These are phyloP conservation scores for Drosophila subpulchrella DNA, from an alignment of 1,140 invertebrate species.

Conservation along the genomic window DNA sequence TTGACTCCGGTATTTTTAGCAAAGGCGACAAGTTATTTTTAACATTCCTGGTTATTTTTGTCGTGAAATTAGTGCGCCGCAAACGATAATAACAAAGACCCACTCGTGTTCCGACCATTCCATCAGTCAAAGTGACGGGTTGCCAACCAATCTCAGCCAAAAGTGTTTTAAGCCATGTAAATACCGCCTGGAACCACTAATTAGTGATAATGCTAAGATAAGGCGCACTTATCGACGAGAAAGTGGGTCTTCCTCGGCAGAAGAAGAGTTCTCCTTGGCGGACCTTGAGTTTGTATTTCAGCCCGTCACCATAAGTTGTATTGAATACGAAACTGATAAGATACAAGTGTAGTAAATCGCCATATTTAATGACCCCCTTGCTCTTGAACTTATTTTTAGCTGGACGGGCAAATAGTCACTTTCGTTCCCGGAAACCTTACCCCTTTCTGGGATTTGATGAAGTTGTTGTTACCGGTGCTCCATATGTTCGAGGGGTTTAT, in stretches of 20 bases:
- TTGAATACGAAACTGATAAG: conserved; percentile 36
- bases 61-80: conserved; percentile 33
- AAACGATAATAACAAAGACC: conserved; percentile 32
- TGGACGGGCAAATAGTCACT: background rate
- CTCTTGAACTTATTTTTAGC: conserved; percentile 19
- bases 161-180: conserved; percentile 14
- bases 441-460: background rate
- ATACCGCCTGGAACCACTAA: conserved; percentile 12
- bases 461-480: background rate
- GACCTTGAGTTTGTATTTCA: conserved; percentile 22
- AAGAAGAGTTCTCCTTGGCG: conserved; percentile 2
- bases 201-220: conserved; percentile 24
- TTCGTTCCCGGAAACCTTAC: conserved; percentile 1
- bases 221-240: conserved; percentile 6
- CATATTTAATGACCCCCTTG: conserved; percentile 4
- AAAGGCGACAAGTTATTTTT: conserved; percentile 57
- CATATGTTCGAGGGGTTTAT: conserved; percentile 18
- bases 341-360: conserved; percentile 6
- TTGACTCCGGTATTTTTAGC: conserved; percentile 45
- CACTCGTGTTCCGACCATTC: conserved; percentile 6
- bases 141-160: background rate
- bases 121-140: conserved; percentile 23
- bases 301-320: background rate
- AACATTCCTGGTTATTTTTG: conserved; percentile 49
- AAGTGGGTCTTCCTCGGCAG: conserved; percentile 30